Percentiles rank a stretch among this genome's conserved stretches.
These are phyloP conservation scores for Platygyra sinensis DNA, from an alignment of 64 coral and sea anemone genomes.

Conservation along the genomic window DNA sequence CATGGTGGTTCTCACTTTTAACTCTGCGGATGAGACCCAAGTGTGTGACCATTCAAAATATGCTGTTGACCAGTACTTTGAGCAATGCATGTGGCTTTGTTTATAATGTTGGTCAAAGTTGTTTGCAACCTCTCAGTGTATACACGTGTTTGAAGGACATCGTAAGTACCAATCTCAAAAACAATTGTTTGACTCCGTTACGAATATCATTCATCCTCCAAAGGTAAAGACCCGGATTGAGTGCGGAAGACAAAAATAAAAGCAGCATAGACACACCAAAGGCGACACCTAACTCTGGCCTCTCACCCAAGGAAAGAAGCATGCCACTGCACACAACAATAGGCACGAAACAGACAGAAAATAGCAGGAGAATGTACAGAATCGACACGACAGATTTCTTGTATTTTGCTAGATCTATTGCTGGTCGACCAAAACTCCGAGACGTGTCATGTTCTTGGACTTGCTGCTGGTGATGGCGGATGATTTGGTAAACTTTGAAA, in stretches of 20 bases:
- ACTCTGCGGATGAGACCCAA: no score
- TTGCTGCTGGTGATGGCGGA: conserved; percentile 1
- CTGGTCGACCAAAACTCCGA: neutral
- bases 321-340: neutral
- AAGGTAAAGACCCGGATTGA: neutral
- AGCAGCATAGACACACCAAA: neutral
- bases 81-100: no score
- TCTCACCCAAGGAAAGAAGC: neutral
- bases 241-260: neutral
- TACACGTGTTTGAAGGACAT: no score
- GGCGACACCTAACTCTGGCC: no score
- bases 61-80: no score
- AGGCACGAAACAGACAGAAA: neutral
- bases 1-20: no score
- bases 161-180: no score
- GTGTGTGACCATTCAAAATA: no score
- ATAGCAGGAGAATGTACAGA: neutral
- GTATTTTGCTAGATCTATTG: conserved; percentile 11
- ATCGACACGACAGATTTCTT: neutral
- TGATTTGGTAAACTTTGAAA: neutral
- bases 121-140: no score
- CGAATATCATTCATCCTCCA: conserved; percentile 10
- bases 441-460: neutral
- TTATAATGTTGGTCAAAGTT: no score
- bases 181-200: neutral